Conservation (phyloP, 53 echinoderm and acorn worm species). For the Paracentrotus lividus region DNA sequence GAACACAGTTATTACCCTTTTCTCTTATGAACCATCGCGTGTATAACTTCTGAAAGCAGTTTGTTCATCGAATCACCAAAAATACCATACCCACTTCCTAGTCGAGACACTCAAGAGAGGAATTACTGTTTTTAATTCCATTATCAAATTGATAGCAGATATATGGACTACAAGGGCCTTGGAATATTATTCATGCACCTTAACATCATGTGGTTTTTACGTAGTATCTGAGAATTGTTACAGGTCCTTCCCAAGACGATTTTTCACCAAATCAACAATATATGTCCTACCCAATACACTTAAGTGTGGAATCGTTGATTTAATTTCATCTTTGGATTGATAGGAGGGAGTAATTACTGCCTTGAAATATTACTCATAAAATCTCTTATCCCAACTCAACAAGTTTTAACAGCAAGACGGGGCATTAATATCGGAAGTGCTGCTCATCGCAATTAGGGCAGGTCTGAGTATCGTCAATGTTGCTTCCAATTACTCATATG, state of each 20-base stretch:
- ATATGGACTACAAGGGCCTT: background rate
- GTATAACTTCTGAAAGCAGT: constrained; percentile 1
- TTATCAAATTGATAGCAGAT: background rate
- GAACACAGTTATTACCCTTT: background rate
- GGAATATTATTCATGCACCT: constrained; percentile 24
- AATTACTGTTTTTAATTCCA: background rate
- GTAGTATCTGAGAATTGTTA: no score
- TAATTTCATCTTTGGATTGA: background rate
- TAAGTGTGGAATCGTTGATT: background rate
- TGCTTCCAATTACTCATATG: constrained; percentile 20
- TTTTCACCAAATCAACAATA: no score
- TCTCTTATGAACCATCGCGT: background rate
- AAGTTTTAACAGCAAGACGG: constrained; percentile 9
- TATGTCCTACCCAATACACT: background rate
- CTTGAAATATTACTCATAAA: constrained; percentile 22
- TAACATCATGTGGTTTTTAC: no score
- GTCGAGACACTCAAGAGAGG: background rate
- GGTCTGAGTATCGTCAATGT: background rate
- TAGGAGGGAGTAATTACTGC: background rate
- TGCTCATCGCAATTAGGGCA: background rate
- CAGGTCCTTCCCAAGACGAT: no score
- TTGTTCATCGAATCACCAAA: background rate
- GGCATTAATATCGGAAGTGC: constrained; percentile 13
- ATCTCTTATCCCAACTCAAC: background rate
- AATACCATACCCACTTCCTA: background rate